These are phyloP conservation scores for Fabriciana adippe DNA, from an alignment of 2,888 invertebrate species.

Conservation along the genomic window DNA sequence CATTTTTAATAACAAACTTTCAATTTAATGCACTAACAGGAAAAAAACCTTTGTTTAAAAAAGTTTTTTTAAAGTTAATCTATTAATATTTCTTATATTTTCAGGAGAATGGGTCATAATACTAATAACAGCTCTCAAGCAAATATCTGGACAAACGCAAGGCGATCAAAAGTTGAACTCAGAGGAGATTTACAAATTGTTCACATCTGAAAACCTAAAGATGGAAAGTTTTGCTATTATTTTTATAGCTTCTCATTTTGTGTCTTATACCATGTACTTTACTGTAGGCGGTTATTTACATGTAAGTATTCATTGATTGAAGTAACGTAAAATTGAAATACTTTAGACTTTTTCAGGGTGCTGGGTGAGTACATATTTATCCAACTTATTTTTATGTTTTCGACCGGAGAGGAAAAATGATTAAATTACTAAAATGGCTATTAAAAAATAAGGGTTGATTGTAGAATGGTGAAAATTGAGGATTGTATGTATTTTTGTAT, in stretches of 20 bases:
- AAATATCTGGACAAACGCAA: slow-evolving; percentile 73
- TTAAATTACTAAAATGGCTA: too few relatives aligned
- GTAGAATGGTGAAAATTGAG: too few relatives aligned
- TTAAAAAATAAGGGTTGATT: too few relatives aligned
- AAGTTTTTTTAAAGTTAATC: neutral
- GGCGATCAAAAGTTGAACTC: slow-evolving; percentile 59
- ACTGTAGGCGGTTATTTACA: slow-evolving; percentile 86
- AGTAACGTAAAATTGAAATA: neutral
- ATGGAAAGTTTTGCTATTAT: slow-evolving; percentile 76
- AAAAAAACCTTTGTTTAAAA: too few relatives aligned
- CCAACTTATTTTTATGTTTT: too few relatives aligned
- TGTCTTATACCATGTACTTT: slow-evolving; percentile 84
- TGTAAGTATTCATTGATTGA: slow-evolving; percentile 70
- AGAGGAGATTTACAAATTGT: slow-evolving; percentile 64
- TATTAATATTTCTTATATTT: slow-evolving; percentile 42
- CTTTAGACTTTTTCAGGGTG: too few relatives aligned
- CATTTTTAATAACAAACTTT: too few relatives aligned
- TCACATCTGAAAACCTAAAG: slow-evolving; percentile 76
- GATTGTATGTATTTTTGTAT: too few relatives aligned
- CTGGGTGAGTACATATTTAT: too few relatives aligned
- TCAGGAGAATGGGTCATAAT: slow-evolving; percentile 87
- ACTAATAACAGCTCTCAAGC: slow-evolving; percentile 83
- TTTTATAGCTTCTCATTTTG: slow-evolving; percentile 72
- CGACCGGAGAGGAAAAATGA: too few relatives aligned
- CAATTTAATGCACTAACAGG: too few relatives aligned